Conservation (phyloP, 1,140 invertebrate genomes). For the Atta cephalotes region DNA sequence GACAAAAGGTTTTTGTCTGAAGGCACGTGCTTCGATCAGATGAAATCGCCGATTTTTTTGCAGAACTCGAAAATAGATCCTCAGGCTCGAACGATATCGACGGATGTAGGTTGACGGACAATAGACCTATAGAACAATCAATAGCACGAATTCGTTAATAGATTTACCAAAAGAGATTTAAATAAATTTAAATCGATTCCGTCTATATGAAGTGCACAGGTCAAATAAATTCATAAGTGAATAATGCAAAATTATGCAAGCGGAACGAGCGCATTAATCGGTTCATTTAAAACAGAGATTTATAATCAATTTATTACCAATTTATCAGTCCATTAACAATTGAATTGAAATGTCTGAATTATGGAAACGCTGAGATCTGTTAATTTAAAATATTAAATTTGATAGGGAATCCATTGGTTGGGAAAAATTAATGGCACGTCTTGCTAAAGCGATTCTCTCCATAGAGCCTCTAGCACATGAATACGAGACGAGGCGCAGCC, state of each 20-base stretch:
- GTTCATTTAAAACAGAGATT: neutral
- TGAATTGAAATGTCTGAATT: neutral
- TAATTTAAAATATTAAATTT: neutral
- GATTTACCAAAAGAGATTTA: neutral
- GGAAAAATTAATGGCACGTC: too few relatives aligned
- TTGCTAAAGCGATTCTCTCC: neutral
- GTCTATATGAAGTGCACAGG: neutral
- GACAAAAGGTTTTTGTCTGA: constrained; percentile 9
- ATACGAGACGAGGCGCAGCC: neutral
- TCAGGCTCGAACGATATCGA: neutral
- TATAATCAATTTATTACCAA: constrained; percentile 2
- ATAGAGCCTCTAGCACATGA: neutral
- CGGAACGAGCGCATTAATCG: neutral
- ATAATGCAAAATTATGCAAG: neutral
- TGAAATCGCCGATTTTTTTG: constrained; percentile 10
- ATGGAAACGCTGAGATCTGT: neutral
- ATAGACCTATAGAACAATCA: neutral
- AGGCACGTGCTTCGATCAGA: neutral
- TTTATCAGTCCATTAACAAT: neutral
- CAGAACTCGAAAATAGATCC: constrained; percentile 22
- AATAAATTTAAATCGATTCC: neutral
- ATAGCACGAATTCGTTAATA: neutral
- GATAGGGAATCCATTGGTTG: neutral
- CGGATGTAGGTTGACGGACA: constrained; percentile 16
- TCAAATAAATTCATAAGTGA: neutral